Evolutionary conservation across 2,113 vertebrate genomes (phyloP), one percentile per base, ranked within the genome.

Genomic region (Megaceryle torquata): DNA sequence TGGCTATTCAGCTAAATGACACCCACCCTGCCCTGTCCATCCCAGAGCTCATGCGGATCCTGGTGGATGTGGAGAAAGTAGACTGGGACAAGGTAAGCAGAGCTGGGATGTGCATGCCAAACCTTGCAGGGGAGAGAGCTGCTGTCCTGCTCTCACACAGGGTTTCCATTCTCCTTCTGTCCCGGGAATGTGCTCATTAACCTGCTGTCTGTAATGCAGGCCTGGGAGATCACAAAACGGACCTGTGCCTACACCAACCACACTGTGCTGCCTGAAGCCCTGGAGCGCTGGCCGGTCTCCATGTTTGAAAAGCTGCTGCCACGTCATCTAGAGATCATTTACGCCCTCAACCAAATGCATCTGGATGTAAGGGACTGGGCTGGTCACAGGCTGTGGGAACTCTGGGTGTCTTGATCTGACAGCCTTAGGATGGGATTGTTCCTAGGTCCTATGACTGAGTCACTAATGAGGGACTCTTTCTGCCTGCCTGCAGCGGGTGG

Each of bases 231-330:
- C 97, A 99, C 99, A 0, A 98, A 97, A n/a, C 97, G 88, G 95
- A 99, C 98, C 11, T 99, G 98, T 13, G 98, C 99, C 0, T 99
- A 99, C 84, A 99, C 99, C 94, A 99, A 99, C 97, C 99, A 99
- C 96, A 99, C 98, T 0, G 98, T 99, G 78, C 97, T 99, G 67
- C 98, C 99, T 0, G 99, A 99, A 93, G 99, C 99, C 63, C 95
- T 99, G 97, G 99, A 99, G 89, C 98, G 98, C 63, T 99, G 99
- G 98, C 98, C 98, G 0, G 97, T 99, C 68, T 93, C 97, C 70
- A 97, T 99, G 98, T 99, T 99, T 56, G 98, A 99, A 94, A 98
- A 98, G 59, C 97, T 99, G 82, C 97, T 99, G 88, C 99, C 98
- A 0, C 94, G 98, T 44, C 99, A 99, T 89, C 96, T 99, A 44